phyloP scores from a whole-genome alignment of 2,888 invertebrate species.

The Drosophila yooni region DNA sequence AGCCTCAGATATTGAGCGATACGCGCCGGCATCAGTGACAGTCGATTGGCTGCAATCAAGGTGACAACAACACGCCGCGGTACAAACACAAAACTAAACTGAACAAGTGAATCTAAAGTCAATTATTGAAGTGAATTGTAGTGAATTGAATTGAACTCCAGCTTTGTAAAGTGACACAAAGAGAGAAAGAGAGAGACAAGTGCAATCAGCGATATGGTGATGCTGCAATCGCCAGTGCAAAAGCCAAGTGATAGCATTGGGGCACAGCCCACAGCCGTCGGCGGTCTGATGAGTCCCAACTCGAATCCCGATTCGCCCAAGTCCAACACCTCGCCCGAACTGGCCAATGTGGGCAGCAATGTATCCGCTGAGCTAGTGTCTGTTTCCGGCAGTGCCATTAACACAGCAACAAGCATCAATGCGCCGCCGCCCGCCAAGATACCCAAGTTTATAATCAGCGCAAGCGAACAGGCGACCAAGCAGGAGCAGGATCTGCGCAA shows the following conservation, averaged over 20 bases:
- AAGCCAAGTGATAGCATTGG: slow-evolving; percentile 71
- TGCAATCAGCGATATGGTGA: slow-evolving; percentile 81
- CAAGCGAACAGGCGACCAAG: slow-evolving; percentile 56
- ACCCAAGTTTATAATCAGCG: slow-evolving; percentile 78
- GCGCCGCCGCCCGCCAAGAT: slow-evolving; percentile 67
- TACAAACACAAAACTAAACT: slow-evolving; percentile 17
- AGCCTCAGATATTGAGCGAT: slow-evolving; percentile 56
- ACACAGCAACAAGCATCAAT: slow-evolving; percentile 21
- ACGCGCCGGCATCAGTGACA: slow-evolving; percentile 76
- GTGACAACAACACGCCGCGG: slow-evolving; percentile 77
- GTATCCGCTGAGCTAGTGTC: slow-evolving; percentile 17
- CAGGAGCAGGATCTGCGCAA: slow-evolving; percentile 80
- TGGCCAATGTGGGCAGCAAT: slow-evolving; percentile 45
- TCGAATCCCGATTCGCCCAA: slow-evolving; percentile 85
- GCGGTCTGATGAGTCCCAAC: slow-evolving; percentile 83
- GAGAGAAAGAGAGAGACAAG: slow-evolving; percentile 12
- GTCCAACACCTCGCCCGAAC: slow-evolving; percentile 83
- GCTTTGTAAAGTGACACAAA: slow-evolving; percentile 12
- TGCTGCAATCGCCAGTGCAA: slow-evolving; percentile 84
- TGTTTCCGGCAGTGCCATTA: slow-evolving; percentile 34
- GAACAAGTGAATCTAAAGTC: slow-evolving; percentile 27
- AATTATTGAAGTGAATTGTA: slow-evolving; percentile 15
- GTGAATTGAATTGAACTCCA: slow-evolving; percentile 10
- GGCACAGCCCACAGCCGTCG: slow-evolving; percentile 67
- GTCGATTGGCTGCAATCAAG: slow-evolving; percentile 83